A percentile compares a stretch with the other conserved stretches of the same genome.
These are phyloP conservation scores for Kuschelorhynchus macadamiae DNA, from an alignment of 2,888 invertebrate genomes.

Conservation along the genomic window DNA sequence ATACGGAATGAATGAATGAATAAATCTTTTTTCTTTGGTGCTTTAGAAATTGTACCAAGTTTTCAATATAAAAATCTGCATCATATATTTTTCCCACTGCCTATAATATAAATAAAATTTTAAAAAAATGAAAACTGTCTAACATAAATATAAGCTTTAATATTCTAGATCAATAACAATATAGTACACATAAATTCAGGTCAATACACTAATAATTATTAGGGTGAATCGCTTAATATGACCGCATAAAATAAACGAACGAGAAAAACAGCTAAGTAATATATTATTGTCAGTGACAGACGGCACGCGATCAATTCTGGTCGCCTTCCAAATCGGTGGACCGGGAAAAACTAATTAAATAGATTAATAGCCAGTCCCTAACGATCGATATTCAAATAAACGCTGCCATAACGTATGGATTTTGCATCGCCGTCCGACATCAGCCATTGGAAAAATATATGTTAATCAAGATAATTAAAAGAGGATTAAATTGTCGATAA, in stretches of 20 bases:
- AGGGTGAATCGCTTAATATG: slow-evolving; percentile 6
- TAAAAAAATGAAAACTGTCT: too few species aligned
- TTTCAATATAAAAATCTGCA: too few species aligned
- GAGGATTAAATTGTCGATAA: slow-evolving; percentile 23
- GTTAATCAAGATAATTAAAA: slow-evolving; percentile 36
- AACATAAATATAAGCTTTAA: too few species aligned
- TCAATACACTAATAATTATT: background rate
- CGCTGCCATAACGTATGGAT: slow-evolving; percentile 50
- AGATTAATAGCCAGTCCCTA: slow-evolving; percentile 64
- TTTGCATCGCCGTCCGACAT: slow-evolving; percentile 37
- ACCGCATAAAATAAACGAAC: slow-evolving; percentile 35
- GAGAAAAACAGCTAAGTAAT: slow-evolving; percentile 49
- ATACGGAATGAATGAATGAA: too few species aligned
- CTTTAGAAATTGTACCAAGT: too few species aligned
- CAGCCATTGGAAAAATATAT: slow-evolving; percentile 41
- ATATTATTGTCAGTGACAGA: slow-evolving; percentile 65
- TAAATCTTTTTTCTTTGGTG: too few species aligned
- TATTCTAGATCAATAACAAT: too few species aligned
- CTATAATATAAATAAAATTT: too few species aligned
- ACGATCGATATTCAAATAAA: slow-evolving; percentile 65
- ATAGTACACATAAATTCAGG: background rate
- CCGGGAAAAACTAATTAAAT: slow-evolving; percentile 68
- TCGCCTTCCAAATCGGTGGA: slow-evolving; percentile 64
- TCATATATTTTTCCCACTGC: too few species aligned
- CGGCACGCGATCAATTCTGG: slow-evolving; percentile 65